These are phyloP conservation scores for Cephus nigrinus DNA, from an alignment of 2,888 invertebrate species.

Conservation along the genomic window DNA sequence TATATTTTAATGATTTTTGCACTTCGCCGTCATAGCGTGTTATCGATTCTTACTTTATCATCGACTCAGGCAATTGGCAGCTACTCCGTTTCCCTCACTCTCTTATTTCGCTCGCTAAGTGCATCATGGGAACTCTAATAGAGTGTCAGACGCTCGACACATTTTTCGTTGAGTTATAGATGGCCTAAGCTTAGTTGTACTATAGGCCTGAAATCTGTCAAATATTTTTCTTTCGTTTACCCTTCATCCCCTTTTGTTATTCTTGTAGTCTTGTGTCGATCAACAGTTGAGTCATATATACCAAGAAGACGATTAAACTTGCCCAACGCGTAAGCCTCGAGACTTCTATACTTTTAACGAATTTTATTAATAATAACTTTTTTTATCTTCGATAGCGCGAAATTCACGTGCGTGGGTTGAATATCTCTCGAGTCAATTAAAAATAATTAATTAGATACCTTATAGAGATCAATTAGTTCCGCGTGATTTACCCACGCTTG, in stretches of 20 bases:
- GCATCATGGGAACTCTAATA: not conserved
- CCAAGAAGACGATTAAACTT: not conserved
- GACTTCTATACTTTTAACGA: not conserved
- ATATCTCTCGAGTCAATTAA: not conserved
- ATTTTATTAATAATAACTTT: not conserved
- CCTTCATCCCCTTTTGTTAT: not conserved
- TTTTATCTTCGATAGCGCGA: not conserved
- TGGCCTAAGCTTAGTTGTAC: not conserved
- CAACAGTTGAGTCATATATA: not conserved
- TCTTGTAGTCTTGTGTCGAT: not conserved
- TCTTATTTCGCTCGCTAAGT: not conserved
- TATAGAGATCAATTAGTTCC: not conserved
- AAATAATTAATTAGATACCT: not conserved
- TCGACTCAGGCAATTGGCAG: not conserved
- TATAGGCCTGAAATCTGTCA: too few relatives aligned
- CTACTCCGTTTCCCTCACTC: not conserved
- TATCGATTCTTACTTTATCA: not conserved
- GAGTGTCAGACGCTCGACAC: not conserved
- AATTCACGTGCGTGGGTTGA: not conserved
- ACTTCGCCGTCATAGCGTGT: not conserved
- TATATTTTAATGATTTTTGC: not conserved
- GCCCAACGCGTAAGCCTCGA: not conserved
- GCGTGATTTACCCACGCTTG: not conserved
- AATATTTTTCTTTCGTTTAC: too few relatives aligned
- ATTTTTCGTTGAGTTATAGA: not conserved